Conservation (phyloP, 2,113 vertebrate species). For the Hystrix brachyura region DNA sequence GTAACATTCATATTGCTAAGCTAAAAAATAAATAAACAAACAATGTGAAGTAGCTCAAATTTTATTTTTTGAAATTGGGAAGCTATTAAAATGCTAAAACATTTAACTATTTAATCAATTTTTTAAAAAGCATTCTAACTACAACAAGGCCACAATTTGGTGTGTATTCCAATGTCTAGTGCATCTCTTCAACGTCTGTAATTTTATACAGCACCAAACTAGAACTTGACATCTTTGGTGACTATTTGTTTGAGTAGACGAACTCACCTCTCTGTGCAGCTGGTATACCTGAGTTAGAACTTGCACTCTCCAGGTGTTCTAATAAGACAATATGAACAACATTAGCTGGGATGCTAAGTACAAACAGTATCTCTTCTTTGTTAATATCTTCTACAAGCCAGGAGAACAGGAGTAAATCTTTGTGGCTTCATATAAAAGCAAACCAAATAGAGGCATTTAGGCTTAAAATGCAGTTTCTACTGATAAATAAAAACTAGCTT, state of each 20-base stretch:
- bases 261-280: slow-evolving; percentile 94
- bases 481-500: slow-evolving; percentile 49
- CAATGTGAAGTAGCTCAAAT: slow-evolving; percentile 67
- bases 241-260: slow-evolving; percentile 80
- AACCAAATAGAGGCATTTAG: slow-evolving; percentile 67
- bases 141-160: slow-evolving; percentile 24
- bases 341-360: slow-evolving; percentile 72
- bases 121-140: slow-evolving; percentile 42
- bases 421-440: slow-evolving; percentile 71
- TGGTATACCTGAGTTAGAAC: slow-evolving; percentile 90
- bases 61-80: slow-evolving; percentile 56
- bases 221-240: slow-evolving; percentile 83
- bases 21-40: slow-evolving; percentile 7
- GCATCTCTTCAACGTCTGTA: neutral
- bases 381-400: slow-evolving; percentile 66
- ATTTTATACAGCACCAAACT: slow-evolving; percentile 75
- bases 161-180: slow-evolving; percentile 12
- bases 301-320: slow-evolving; percentile 92
- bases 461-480: slow-evolving; percentile 54
- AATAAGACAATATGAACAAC: slow-evolving; percentile 86
- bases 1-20: slow-evolving; percentile 74
- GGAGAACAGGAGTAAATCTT: slow-evolving; percentile 35
- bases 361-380: slow-evolving; percentile 75
- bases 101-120: neutral
- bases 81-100: slow-evolving; percentile 74